Evolutionary conservation across 2,797 vertebrate genomes (phyloP).

Genomic region (Falco biarmicus): DNA sequence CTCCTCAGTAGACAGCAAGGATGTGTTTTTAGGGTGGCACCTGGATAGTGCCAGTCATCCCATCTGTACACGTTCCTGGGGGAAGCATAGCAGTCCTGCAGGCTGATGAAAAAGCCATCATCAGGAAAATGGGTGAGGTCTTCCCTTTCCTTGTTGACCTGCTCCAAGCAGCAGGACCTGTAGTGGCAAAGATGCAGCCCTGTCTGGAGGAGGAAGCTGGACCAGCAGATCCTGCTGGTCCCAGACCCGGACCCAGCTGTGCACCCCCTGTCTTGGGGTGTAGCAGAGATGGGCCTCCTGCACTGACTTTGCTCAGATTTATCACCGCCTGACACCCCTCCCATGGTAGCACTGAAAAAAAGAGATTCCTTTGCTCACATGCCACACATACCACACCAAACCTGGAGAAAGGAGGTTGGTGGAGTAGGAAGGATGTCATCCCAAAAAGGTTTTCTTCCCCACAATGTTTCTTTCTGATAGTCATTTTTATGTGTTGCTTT

Average conservation of each 20-base stretch:
- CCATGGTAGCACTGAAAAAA: neutral
- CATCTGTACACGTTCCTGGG: neutral
- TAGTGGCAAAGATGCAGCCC: neutral
- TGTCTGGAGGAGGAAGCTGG: neutral
- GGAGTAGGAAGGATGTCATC: neutral
- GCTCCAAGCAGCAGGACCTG: neutral
- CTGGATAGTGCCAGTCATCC: fast-evolving
- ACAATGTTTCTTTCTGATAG: neutral
- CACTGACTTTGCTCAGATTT: neutral
- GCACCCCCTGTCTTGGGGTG: fast-evolving
- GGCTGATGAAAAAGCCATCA: neutral
- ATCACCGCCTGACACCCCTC: neutral
- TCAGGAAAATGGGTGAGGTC: neutral
- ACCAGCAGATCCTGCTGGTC: neutral
- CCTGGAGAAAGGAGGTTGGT: neutral
- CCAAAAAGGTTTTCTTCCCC: slow-evolving; percentile 10
- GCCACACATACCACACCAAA: slow-evolving; percentile 43
- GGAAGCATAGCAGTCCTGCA: neutral
- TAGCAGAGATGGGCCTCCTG: neutral
- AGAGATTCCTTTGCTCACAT: slow-evolving; percentile 14
- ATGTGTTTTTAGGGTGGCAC: neutral
- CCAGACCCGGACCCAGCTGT: neutral
- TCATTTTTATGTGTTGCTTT: slow-evolving; percentile 54
- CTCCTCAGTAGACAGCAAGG: neutral
- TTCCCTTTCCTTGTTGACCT: neutral